A percentile compares a stretch with the other conserved stretches of the same genome.
Conservation (phyloP, 1,140 invertebrate genomes). For the Globodera ellingtonae region DNA sequence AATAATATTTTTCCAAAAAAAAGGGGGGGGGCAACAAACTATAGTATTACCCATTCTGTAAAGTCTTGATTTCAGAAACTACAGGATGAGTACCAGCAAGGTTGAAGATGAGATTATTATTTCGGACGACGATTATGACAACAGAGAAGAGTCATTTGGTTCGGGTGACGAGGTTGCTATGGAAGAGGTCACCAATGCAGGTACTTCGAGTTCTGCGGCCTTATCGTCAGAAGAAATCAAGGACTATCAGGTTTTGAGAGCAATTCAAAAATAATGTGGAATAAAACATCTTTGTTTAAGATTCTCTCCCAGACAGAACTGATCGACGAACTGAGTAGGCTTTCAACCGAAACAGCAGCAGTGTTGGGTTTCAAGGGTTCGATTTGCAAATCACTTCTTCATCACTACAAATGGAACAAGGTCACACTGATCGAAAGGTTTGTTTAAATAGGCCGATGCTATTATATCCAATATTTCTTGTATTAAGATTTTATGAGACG, state of each 20-base stretch:
- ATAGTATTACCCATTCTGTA: no score
- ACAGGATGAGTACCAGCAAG: background rate
- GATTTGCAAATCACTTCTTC: slow-evolving; percentile 43
- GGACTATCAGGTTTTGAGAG: slow-evolving; percentile 2
- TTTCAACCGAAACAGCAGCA: slow-evolving; percentile 45
- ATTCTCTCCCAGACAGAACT: slow-evolving; percentile 38
- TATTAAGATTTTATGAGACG: slow-evolving; percentile 40
- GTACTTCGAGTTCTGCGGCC: background rate
- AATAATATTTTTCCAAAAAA: no score
- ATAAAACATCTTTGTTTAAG: slow-evolving; percentile 26
- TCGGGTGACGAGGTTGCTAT: background rate
- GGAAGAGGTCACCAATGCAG: slow-evolving; percentile 4
- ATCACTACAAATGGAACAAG: slow-evolving; percentile 53
- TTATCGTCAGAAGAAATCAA: background rate
- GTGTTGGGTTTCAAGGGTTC: slow-evolving; percentile 40
- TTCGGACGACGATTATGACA: background rate
- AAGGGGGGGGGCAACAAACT: no score
- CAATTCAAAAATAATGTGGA: background rate
- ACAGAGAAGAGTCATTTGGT: background rate
- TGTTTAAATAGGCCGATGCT: background rate
- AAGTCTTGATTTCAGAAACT: no score
- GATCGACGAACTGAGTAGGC: slow-evolving; percentile 35
- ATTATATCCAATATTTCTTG: background rate
- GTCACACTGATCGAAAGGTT: slow-evolving; percentile 46
- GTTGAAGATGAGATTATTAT: background rate